Conservation (phyloP, 1,140 invertebrate species). For the Chlorops oryzae region DNA sequence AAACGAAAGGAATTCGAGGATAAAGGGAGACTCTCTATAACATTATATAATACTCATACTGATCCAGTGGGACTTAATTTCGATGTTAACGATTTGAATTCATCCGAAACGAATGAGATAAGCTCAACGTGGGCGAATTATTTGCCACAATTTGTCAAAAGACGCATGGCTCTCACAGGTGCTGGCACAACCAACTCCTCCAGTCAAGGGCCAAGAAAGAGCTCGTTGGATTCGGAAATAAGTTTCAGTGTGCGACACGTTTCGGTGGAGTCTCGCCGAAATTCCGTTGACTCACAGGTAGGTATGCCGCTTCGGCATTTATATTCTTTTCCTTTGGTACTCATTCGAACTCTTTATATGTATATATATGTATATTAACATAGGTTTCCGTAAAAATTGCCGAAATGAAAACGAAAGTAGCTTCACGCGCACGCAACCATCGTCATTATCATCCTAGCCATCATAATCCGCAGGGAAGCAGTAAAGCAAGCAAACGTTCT, state of each 20-base stretch:
- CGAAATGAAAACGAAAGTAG: conserved; percentile 69
- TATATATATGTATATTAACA: background rate
- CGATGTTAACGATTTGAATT: conserved; percentile 63
- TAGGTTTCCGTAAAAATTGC: conserved; percentile 67
- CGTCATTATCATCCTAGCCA: conserved; percentile 22
- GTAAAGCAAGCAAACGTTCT: conserved; percentile 41
- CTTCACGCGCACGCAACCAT: conserved; percentile 47
- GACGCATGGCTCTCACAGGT: conserved; percentile 69
- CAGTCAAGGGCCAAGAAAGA: conserved; percentile 51
- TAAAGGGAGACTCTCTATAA: conserved; percentile 77
- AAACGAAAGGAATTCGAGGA: conserved; percentile 79
- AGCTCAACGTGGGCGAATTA: conserved; percentile 83
- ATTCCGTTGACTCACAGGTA: conserved; percentile 77
- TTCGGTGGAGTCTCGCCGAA: conserved; percentile 72
- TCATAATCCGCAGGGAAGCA: conserved; percentile 48
- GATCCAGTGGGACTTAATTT: conserved; percentile 86
- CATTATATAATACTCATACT: conserved; percentile 74
- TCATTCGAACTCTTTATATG: background rate
- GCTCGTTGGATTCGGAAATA: conserved; percentile 70
- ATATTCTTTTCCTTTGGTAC: background rate
- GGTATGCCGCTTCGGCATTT: background rate
- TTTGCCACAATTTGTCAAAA: conserved; percentile 74
- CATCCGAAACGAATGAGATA: conserved; percentile 66
- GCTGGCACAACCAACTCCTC: conserved; percentile 55
- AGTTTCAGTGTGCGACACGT: conserved; percentile 71